Evolutionary conservation across 1,140 invertebrate genomes (phyloP).

Genomic region (Calliphora vicina): DNA sequence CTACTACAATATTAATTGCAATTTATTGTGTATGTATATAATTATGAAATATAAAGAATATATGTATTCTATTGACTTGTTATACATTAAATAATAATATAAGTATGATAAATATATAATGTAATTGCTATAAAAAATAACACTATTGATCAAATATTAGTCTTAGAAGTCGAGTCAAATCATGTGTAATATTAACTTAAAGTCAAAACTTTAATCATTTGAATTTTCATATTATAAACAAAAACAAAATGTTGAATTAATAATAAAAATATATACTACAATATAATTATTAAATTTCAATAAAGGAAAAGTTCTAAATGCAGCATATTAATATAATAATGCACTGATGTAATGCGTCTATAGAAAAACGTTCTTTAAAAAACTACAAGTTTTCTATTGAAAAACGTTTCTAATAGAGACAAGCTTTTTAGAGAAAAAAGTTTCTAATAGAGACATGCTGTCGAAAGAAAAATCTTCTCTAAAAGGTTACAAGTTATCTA

Average conservation of each 20-base stretch:
- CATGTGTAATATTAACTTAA: neutral
- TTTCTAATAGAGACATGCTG: no score
- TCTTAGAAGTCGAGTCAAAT: neutral
- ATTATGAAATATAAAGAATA: neutral
- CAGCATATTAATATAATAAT: no score
- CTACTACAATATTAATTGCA: neutral
- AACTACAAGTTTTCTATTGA: no score
- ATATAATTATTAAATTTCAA: no score
- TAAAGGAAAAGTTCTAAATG: no score
- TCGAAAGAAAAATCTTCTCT: no score
- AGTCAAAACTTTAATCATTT: neutral
- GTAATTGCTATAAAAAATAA: neutral
- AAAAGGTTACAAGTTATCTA: no score
- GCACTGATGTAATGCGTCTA: no score
- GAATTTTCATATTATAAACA: neutral
- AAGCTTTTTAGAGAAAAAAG: no score
- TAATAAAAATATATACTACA: neutral
- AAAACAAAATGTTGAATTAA: neutral
- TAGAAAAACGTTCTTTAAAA: no score
- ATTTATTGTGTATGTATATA: neutral
- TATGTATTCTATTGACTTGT: neutral
- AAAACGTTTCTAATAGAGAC: no score
- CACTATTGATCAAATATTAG: neutral
- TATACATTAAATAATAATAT: neutral
- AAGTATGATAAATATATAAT: neutral